Base-by-base conservation (phyloP, 1,140 invertebrate species). In the Achroia grisella region DNA sequence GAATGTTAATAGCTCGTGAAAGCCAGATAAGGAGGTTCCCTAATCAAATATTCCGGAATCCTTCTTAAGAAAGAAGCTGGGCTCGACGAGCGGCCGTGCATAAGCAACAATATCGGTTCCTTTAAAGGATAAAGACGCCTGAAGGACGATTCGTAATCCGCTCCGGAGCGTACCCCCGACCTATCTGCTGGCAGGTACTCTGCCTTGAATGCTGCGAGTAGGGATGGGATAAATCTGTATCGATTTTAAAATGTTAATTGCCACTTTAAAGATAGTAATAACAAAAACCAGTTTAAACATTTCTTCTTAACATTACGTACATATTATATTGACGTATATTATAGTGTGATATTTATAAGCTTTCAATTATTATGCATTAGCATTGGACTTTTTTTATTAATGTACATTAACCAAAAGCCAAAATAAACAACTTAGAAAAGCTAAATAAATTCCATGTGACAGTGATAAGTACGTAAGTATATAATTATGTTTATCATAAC, bases 11-110 rank as follows among this genome's bases (percentile, higher is more conserved):
- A 66, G 59, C 52, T 62, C 40, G 54, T 62, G 58, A 65, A 64
- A 69, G 66, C 59, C 66, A 63, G 54, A 66, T 71, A 65, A 67
- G 64, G 62, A 72, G 60, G 58, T 59, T 44, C 48, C 62, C 60
- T 68, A 71, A 76, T 73, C 70, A 73, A 76, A 76, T 73, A 73
- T 73, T 76, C 70, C 49, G 58, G 58, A 57, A 68, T 62, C 64
- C 53, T 62, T 62, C 57, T 62, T 65, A 62, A 58, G 57, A 68
- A 71, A 75, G 67, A 58, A 62, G 53, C 44, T 34, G 50, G 55
- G 54, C 52, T 52, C 41, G 50, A 34, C 48, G 51, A 60, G 56
- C 54, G 57, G 46, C 52, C 53, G 59, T 71, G 69, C 64, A 76
- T 72, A 76, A 71, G 69, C 62, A 66, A 72, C 69, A 62, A 70